Percentiles rank a stretch among this genome's conserved stretches.
phyloP scores from a whole-genome alignment of 92 coral and sea anemone genomes.

The Phenganax subtilis region DNA sequence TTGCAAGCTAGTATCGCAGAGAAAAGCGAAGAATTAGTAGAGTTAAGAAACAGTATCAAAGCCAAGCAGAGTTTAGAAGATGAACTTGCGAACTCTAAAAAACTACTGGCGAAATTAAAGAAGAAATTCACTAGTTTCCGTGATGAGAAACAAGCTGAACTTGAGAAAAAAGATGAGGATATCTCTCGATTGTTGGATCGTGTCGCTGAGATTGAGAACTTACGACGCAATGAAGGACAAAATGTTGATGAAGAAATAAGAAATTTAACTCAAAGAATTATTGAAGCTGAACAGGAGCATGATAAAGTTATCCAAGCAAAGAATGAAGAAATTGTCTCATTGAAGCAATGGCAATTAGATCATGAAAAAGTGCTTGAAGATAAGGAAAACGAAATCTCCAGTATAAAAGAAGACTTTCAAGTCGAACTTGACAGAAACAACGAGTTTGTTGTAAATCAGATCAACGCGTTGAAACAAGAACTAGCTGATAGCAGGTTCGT shows the following conservation, averaged over 20 bases:
- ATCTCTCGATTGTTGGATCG: constrained; percentile 29
- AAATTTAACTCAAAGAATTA: constrained; percentile 19
- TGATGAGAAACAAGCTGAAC: constrained; percentile 32
- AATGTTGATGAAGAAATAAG: constrained; percentile 30
- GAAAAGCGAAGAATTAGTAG: constrained; percentile 12
- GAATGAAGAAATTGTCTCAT: constrained; percentile 1
- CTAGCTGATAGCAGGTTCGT: constrained; percentile 30
- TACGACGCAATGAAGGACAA: constrained; percentile 31
- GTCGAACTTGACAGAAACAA: constrained; percentile 54
- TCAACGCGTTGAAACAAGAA: constrained; percentile 42
- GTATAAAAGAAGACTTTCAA: constrained; percentile 47
- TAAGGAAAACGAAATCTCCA: constrained; percentile 49
- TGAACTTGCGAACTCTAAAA: constrained; percentile 20
- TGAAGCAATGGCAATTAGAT: constrained; percentile 39
- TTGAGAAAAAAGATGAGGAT: constrained; percentile 33
- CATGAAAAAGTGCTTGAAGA: constrained; percentile 42
- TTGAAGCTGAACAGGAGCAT: constrained; percentile 8
- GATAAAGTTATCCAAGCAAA: constrained; percentile 5
- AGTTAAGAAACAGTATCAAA: not conserved
- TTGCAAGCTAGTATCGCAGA: too few relatives aligned
- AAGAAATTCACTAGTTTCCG: constrained; percentile 26
- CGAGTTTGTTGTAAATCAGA: constrained; percentile 50
- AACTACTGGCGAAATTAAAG: constrained; percentile 28
- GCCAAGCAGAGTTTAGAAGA: constrained; percentile 1
- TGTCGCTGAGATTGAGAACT: constrained; percentile 25